Percentiles rank a stretch among this genome's conserved stretches.
Evolutionary conservation across 2,797 vertebrate species (phyloP).

Genomic region (Sciaenops ocellatus): DNA sequence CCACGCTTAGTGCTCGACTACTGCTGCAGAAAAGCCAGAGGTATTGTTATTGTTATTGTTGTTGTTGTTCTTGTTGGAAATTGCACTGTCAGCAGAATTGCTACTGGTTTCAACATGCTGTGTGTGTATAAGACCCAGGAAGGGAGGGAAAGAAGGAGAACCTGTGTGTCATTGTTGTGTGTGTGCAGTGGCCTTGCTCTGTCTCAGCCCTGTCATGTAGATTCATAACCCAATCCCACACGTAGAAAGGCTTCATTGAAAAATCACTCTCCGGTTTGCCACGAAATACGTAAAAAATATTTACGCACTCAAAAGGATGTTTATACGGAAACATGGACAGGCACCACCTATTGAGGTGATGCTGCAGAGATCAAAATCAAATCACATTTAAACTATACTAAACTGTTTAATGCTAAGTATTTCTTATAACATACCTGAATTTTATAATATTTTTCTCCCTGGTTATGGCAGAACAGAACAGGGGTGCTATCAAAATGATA

Average conservation of each 20-base stretch:
- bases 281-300: slow-evolving; percentile 49
- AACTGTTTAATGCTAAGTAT: not conserved
- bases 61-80: slow-evolving; percentile 52
- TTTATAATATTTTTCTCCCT: not conserved
- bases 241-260: slow-evolving; percentile 54
- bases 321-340: slow-evolving; percentile 40
- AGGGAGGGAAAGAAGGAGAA: slow-evolving; percentile 23
- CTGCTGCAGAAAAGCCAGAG: slow-evolving; percentile 54
- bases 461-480: not conserved
- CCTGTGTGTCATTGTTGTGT: slow-evolving; percentile 3
- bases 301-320: slow-evolving; percentile 44
- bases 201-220: slow-evolving; percentile 74
- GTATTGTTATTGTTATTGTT: slow-evolving; percentile 75
- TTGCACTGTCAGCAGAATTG: slow-evolving; percentile 73
- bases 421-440: not conserved
- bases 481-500: not conserved
- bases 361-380: not conserved
- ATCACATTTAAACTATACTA: not conserved
- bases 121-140: slow-evolving; percentile 56
- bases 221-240: slow-evolving; percentile 81
- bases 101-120: slow-evolving; percentile 54
- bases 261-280: slow-evolving; percentile 45
- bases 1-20: slow-evolving; percentile 35
- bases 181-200: slow-evolving; percentile 64
- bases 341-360: not conserved